Evolutionary conservation across 2,888 invertebrate genomes (phyloP).

Genomic region (Ditula angustiorana): DNA sequence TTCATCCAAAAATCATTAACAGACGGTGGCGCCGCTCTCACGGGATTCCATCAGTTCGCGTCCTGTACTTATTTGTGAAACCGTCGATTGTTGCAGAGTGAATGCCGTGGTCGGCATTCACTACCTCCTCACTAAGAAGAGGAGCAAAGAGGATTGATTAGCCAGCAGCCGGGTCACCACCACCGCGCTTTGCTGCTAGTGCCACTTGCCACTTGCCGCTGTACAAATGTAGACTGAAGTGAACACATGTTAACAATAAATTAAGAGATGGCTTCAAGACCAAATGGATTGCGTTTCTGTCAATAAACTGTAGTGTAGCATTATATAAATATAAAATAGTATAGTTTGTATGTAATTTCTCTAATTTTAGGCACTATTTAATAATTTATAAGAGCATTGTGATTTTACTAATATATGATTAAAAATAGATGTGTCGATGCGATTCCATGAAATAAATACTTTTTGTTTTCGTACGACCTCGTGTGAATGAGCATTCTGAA

Average conservation of each 20-base stretch:
- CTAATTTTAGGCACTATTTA: slow-evolving; percentile 67
- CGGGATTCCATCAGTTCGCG: no score
- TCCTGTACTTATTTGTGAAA: background rate
- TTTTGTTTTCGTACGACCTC: slow-evolving; percentile 54
- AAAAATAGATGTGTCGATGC: slow-evolving; percentile 58
- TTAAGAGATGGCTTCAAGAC: slow-evolving; percentile 34
- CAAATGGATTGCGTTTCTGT: slow-evolving; percentile 45
- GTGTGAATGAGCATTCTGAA: slow-evolving; percentile 10
- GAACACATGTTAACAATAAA: slow-evolving; percentile 23
- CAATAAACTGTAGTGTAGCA: slow-evolving; percentile 36
- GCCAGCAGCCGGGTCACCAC: slow-evolving; percentile 37
- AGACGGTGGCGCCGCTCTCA: no score
- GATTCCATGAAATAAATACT: slow-evolving; percentile 73
- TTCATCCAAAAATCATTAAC: no score
- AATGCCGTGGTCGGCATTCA: slow-evolving; percentile 71
- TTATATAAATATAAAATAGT: slow-evolving; percentile 42
- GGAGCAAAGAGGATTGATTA: slow-evolving; percentile 63
- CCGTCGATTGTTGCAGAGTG: slow-evolving; percentile 73
- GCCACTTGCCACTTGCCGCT: slow-evolving; percentile 17
- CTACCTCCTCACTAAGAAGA: slow-evolving; percentile 70
- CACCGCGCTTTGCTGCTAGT: slow-evolving; percentile 6
- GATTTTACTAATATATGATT: slow-evolving; percentile 50
- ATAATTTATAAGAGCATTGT: slow-evolving; percentile 61
- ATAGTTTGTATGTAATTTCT: slow-evolving; percentile 60
- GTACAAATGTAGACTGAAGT: slow-evolving; percentile 34